Conservation (phyloP, 2,888 invertebrate genomes). For the Mesochorus sp. region DNA sequence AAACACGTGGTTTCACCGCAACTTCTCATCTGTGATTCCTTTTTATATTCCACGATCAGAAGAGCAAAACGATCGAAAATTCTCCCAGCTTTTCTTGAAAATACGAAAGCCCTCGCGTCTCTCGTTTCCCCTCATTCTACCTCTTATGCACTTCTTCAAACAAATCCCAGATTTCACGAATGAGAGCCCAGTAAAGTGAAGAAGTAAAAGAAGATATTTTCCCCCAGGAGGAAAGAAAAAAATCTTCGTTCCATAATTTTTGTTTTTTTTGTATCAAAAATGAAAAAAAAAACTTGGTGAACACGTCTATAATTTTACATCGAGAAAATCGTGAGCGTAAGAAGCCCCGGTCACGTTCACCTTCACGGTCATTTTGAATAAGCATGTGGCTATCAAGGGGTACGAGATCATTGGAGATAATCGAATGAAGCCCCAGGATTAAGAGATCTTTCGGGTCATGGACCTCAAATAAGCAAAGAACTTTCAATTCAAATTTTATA, state of each 20-base stretch:
- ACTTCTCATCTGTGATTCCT: not conserved
- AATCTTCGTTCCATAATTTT: slow-evolving; percentile 6
- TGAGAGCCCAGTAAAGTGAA: not conserved
- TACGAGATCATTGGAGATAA: too few relatives aligned
- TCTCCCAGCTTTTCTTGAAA: slow-evolving; percentile 22
- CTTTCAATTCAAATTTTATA: slow-evolving; percentile 69
- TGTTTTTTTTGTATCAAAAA: not conserved
- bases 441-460: not conserved
- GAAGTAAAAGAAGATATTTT: not conserved
- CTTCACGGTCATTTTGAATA: too few relatives aligned
- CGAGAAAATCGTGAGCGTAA: not conserved
- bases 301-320: too few relatives aligned
- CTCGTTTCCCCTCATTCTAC: not conserved
- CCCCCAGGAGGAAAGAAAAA: not conserved
- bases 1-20: slow-evolving; percentile 7
- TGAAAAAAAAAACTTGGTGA: too few relatives aligned
- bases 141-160: slow-evolving; percentile 37
- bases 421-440: too few relatives aligned
- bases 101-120: slow-evolving; percentile 6
- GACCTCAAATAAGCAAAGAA: not conserved
- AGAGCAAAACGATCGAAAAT: slow-evolving; percentile 14
- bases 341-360: too few relatives aligned
- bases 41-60: slow-evolving; percentile 6
- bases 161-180: slow-evolving; percentile 41
- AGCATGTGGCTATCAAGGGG: too few relatives aligned